Conservation (phyloP, 2,888 invertebrate species). For the Drosophila meridiana region DNA sequence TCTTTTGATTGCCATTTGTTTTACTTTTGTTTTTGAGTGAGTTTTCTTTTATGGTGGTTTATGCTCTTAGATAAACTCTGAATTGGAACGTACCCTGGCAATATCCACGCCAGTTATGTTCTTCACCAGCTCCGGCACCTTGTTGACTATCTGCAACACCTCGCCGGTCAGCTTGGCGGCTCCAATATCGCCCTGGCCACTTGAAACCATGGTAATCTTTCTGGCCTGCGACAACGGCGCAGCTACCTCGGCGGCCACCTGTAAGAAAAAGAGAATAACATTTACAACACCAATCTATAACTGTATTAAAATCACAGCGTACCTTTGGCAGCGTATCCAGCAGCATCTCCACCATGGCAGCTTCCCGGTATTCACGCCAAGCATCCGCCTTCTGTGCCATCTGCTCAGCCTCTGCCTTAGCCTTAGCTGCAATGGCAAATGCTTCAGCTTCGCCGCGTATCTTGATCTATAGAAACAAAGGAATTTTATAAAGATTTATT, state of each 20-base stretch:
- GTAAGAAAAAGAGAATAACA: slow-evolving; percentile 27
- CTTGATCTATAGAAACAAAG: slow-evolving; percentile 85
- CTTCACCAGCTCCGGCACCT: slow-evolving; percentile 96
- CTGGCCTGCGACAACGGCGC: slow-evolving; percentile 97
- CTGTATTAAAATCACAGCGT: slow-evolving; percentile 26
- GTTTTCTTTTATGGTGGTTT: not conserved
- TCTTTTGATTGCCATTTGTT: slow-evolving; percentile 83
- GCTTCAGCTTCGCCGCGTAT: slow-evolving; percentile 96
- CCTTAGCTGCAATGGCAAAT: slow-evolving; percentile 96
- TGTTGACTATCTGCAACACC: slow-evolving; percentile 95
- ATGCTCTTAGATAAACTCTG: slow-evolving; percentile 84
- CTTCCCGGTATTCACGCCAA: slow-evolving; percentile 97
- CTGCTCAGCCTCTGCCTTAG: slow-evolving; percentile 98
- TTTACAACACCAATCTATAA: not conserved
- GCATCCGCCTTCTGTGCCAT: slow-evolving; percentile 99
- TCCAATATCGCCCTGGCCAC: slow-evolving; percentile 95
- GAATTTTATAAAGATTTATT: too few species aligned
- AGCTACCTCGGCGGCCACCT: slow-evolving; percentile 98
- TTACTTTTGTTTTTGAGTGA: slow-evolving; percentile 23
- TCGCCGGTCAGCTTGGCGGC: slow-evolving; percentile 97
- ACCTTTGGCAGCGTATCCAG: slow-evolving; percentile 98
- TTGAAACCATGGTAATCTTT: slow-evolving; percentile 98
- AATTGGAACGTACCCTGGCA: slow-evolving; percentile 89
- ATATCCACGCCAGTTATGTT: slow-evolving; percentile 97
- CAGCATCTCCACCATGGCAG: slow-evolving; percentile 98